Percentiles rank a stretch among this genome's conserved stretches.
Evolutionary conservation across 2,113 vertebrate genomes (phyloP).

Genomic region (Cryptotis parvus): DNA sequence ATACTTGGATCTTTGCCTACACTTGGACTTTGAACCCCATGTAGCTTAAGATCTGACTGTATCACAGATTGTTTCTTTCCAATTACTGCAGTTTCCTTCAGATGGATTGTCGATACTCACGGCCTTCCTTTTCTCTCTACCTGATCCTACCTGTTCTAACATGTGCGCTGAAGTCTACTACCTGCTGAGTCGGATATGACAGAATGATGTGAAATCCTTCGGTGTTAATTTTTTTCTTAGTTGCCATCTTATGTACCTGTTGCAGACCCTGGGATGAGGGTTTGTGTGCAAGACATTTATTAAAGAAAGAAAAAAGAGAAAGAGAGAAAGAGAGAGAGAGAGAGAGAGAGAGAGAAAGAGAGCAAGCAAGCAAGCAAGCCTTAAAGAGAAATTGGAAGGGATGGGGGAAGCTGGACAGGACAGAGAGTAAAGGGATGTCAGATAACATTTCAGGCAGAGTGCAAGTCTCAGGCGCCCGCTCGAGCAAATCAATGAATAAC

Average conservation of each 20-base stretch:
- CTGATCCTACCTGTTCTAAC: neutral
- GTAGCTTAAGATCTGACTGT: too few relatives aligned
- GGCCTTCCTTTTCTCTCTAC: too few relatives aligned
- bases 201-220: neutral
- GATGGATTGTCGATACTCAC: neutral
- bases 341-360: too few relatives aligned
- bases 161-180: neutral
- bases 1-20: too few relatives aligned
- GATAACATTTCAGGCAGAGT: neutral
- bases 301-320: too few relatives aligned
- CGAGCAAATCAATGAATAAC: too few relatives aligned
- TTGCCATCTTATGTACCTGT: neutral
- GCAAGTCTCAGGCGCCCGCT: neutral
- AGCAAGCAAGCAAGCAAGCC: too few relatives aligned
- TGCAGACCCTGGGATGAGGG: neutral
- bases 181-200: neutral
- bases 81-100: neutral
- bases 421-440: neutral
- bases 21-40: too few relatives aligned
- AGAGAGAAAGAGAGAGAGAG: too few relatives aligned
- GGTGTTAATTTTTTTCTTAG: neutral
- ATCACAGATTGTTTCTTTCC: constrained; percentile 16
- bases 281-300: neutral
- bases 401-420: neutral
- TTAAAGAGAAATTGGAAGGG: neutral